These are phyloP conservation scores for Petrolisthes manimaculis DNA, from an alignment of 2,888 invertebrate genomes.

Conservation along the genomic window DNA sequence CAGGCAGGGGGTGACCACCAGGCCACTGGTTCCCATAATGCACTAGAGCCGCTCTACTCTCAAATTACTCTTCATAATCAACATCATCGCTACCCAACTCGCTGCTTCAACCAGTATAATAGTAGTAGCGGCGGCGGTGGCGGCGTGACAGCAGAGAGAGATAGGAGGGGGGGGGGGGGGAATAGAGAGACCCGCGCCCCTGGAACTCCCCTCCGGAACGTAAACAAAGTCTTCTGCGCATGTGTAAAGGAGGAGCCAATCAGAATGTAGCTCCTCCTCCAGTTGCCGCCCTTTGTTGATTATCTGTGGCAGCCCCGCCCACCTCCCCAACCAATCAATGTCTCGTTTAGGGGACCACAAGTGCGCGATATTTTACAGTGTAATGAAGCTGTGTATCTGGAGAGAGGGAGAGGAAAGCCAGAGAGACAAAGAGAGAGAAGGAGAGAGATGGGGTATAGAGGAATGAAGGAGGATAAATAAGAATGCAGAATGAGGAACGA, in stretches of 20 bases:
- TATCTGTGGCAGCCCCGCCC: slow-evolving; percentile 30
- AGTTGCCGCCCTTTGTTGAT: slow-evolving; percentile 30
- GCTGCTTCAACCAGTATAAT: slow-evolving; percentile 3
- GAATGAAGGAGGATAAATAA: not conserved
- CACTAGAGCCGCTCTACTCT: not conserved
- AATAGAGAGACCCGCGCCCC: slow-evolving; percentile 17
- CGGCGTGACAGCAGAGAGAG: not conserved
- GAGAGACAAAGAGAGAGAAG: not conserved
- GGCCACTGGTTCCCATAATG: not conserved
- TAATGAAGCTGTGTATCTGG: slow-evolving; percentile 60
- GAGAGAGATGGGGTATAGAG: not conserved
- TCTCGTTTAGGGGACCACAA: slow-evolving; percentile 56
- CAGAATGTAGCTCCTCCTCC: not conserved
- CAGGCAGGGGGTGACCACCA: not conserved
- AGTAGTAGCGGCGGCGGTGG: not conserved
- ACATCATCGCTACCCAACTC: slow-evolving; percentile 7
- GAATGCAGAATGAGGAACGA: not conserved
- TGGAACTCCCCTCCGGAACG: not conserved
- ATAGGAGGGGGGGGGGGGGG: not conserved
- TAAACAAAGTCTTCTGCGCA: slow-evolving; percentile 18
- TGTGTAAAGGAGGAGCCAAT: slow-evolving; percentile 34
- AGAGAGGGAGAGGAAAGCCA: slow-evolving; percentile 16
- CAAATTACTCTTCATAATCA: slow-evolving; percentile 18
- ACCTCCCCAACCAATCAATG: slow-evolving; percentile 51
- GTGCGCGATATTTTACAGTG: slow-evolving; percentile 59